These are phyloP conservation scores for Spisula solida DNA, from an alignment of 2,888 invertebrate genomes.

Conservation along the genomic window DNA sequence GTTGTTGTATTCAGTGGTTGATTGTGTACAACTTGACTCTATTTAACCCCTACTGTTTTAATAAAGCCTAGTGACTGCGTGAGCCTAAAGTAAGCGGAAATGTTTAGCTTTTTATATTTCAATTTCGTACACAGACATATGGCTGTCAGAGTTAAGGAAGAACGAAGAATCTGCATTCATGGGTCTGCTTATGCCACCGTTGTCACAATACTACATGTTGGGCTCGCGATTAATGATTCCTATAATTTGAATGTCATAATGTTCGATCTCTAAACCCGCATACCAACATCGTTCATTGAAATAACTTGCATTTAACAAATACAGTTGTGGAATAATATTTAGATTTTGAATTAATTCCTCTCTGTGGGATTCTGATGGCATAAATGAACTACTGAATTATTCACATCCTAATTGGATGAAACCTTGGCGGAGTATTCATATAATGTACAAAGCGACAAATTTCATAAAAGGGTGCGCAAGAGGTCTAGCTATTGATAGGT, in stretches of 20 bases:
- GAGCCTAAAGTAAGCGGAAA: too few species aligned
- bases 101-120: too few species aligned
- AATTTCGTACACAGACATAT: too few species aligned
- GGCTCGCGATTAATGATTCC: neutral
- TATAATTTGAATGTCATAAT: conserved; percentile 3
- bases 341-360: conserved; percentile 40
- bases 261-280: conserved; percentile 7
- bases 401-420: conserved; percentile 65
- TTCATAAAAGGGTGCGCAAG: conserved; percentile 67
- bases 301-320: conserved; percentile 13
- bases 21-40: too few species aligned
- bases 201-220: neutral
- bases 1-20: too few species aligned
- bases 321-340: conserved; percentile 30
- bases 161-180: too few species aligned
- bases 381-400: conserved; percentile 68
- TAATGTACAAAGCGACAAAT: conserved; percentile 60
- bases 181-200: neutral
- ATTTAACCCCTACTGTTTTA: too few species aligned
- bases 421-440: conserved; percentile 51
- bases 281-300: conserved; percentile 13
- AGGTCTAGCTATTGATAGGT: conserved; percentile 32
- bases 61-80: too few species aligned
- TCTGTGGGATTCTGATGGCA: conserved; percentile 38
- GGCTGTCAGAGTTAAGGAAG: too few species aligned